Conservation (phyloP, 1,140 invertebrate genomes). For the Conus ventricosus region DNA sequence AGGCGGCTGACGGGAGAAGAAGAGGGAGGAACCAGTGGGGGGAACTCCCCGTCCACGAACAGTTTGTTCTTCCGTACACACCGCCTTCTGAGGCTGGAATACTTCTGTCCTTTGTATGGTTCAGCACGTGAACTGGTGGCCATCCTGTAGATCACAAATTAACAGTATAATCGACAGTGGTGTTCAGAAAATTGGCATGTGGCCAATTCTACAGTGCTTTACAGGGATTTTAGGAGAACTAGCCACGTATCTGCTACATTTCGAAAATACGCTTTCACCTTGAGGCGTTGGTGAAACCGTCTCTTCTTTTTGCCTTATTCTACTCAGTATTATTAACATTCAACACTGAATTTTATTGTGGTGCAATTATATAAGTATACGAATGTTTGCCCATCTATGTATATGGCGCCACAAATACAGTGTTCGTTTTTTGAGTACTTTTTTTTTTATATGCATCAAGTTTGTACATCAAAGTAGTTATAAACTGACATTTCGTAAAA, state of each 20-base stretch:
- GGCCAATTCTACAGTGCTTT: background rate
- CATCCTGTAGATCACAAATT: slow-evolving; percentile 1
- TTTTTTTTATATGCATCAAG: no score
- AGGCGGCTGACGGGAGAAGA: slow-evolving; percentile 65
- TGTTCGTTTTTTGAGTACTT: no score
- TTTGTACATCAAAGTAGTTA: no score
- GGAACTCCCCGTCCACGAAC: slow-evolving; percentile 77
- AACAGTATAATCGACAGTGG: no score
- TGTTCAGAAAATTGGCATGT: no score
- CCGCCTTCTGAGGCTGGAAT: slow-evolving; percentile 66
- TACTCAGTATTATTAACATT: no score
- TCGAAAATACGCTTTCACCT: background rate
- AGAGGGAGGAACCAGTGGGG: slow-evolving; percentile 76
- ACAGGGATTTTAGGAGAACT: no score
- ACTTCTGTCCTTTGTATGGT: slow-evolving; percentile 73
- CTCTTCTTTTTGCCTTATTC: background rate
- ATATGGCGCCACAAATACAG: no score
- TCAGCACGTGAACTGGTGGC: slow-evolving; percentile 37
- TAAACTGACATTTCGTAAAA: no score
- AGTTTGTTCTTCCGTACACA: slow-evolving; percentile 68
- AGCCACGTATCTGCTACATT: background rate
- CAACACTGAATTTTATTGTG: no score
- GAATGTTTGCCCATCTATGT: no score
- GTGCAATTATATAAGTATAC: no score
- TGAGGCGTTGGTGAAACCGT: background rate